Evolutionary conservation across 1,140 invertebrate species (phyloP), one percentile per base, ranked within the genome.

Genomic region (Cydia splendana): DNA sequence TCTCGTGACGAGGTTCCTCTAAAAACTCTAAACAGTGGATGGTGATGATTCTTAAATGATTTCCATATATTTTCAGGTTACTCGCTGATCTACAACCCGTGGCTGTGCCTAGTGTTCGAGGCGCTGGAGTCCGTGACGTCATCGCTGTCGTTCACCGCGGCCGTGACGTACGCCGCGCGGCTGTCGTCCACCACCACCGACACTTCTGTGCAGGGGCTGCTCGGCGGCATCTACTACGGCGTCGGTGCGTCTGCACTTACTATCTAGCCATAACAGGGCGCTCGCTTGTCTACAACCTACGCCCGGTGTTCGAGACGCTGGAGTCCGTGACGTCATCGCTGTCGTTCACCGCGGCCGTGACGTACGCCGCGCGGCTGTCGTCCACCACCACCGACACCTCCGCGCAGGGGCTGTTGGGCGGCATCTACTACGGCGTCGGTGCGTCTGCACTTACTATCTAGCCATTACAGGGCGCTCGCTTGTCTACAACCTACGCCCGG

Each of bases 261-360:
- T n/a, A n/a, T n/a, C n/a, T n/a, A n/a, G n/a, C n/a, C n/a, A n/a
- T n/a, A n/a, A n/a, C n/a, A n/a, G n/a, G n/a, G n/a, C n/a, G n/a
- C 86, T 97, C 97, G 0, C 86, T 97, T 75, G 96, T 98, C 80
- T 95, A 96, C 86, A 96, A 97, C 88, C 96, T 95, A 84, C 96
- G 96, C 77, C 91, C 98, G 51, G 94, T 97, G 38, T 97, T 98
- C 84, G 97, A 98, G 92, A 95, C 96, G 12, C 94, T 98, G 89
- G 97, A 98, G 94, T 96, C 96, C 1, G 95, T 98, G 71, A 98
- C 97, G n/a, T 96, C 96, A 79, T 96, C 96, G 15, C 90, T 98
- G 67, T 96, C 96, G 80, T 96, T 97, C 88, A 97, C 97, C 0
- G 96, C 97, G 1, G 96, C 96, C 10, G 96, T 97, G 4, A 97